Base-by-base conservation (phyloP, 2,888 invertebrate species). In the Toxonevra muliebris region DNA sequence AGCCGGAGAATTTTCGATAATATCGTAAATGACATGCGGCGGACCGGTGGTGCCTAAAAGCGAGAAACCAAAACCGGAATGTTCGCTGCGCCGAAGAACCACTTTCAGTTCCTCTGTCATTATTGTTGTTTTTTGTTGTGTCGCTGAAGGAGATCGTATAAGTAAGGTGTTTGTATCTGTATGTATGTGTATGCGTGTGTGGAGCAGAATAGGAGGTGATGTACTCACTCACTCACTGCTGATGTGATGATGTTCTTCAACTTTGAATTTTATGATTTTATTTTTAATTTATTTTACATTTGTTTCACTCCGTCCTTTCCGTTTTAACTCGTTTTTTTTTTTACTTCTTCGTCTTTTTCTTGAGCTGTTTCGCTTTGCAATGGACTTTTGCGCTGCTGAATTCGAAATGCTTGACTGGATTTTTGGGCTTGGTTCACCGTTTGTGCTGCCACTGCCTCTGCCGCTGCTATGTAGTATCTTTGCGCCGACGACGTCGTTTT, bases 1-100 rank as follows among this genome's bases (percentile, higher is more conserved):
- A 76, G 95, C 95, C 86, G 96, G 95, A 79, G 95, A 96, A 87
- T 95, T 94, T 86, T 95, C 95, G 84, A 94, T 90, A 84, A 96
- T 95, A 88, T 95, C 92, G 88, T 95, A 95, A 86, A 96, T 94
- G 86, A 96, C 93, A 85, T 95, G 95, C 84, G 95, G 95, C 87
- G 94, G 90, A 86, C 94, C 95, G 84, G 94, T 93, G 87, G 94
- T 93, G 77, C 95, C 94, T 83, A 95, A 90, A 82, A 96, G 88
- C 80, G 95, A 95, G 88, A 96, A 95, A 81, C 96, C 96, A 85
- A 95, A 93, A 84, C 95, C 94, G 86, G 91, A 90, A 88, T 91
- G 91, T 88, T 93, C 93, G 89, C 91, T 92, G 85, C 93, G 91
- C 87, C 91, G 92, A 87, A 94, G 89, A 87, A 93, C 92, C 88